These are phyloP conservation scores for Cygnus buccinator DNA, from an alignment of 2,113 vertebrate genomes.

Conservation along the genomic window DNA sequence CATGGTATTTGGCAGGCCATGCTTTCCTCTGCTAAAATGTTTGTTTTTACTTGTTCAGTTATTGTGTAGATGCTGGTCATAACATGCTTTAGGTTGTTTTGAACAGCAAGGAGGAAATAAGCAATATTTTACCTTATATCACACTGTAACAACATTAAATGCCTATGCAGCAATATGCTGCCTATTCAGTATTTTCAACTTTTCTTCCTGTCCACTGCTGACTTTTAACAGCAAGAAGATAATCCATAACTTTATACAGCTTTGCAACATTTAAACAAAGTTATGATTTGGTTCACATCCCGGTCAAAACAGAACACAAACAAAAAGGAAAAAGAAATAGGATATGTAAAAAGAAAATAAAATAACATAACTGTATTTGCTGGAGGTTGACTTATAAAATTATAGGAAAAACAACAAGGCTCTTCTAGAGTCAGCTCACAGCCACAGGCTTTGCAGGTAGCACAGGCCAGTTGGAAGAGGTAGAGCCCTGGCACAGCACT, in stretches of 20 bases:
- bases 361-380: neutral
- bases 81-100: conserved; percentile 69
- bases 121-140: conserved; percentile 62
- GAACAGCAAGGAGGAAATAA: conserved; percentile 73
- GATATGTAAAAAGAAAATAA: rapidly evolving
- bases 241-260: neutral
- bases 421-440: neutral
- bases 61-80: conserved; percentile 68
- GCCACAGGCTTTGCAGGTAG: neutral
- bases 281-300: neutral
- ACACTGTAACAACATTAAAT: conserved; percentile 11
- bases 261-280: neutral
- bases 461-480: neutral
- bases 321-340: neutral
- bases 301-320: neutral
- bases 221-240: neutral
- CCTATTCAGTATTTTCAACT: conserved; percentile 36
- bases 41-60: conserved; percentile 70
- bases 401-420: neutral
- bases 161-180: neutral
- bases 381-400: conserved; percentile 23
- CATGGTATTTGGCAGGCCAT: conserved; percentile 43
- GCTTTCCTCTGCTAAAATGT: conserved; percentile 47
- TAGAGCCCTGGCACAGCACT: neutral
- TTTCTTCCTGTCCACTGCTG: conserved; percentile 2